Percentiles rank a stretch among this genome's conserved stretches.
These are phyloP conservation scores for Heliconius hermathena DNA, from an alignment of 1,140 invertebrate genomes.

Conservation along the genomic window DNA sequence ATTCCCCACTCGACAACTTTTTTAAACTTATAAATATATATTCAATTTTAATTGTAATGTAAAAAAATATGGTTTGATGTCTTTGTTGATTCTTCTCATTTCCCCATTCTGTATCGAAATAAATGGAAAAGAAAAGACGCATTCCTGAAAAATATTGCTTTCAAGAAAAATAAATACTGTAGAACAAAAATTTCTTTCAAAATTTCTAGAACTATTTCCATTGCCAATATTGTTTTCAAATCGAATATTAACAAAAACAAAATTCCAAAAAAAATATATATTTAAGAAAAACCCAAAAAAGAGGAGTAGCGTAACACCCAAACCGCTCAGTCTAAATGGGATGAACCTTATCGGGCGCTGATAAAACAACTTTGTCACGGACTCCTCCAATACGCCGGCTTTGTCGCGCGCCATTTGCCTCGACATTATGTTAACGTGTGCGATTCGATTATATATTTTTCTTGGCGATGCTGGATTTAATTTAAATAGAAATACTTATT, in stretches of 20 bases:
- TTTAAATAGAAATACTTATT: conserved; percentile 9
- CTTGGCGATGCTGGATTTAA: background rate
- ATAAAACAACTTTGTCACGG: conserved; percentile 72
- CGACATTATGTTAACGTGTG: conserved; percentile 68
- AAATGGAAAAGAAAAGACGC: too few species aligned
- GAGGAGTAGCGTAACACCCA: conserved; percentile 14
- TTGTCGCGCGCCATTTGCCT: conserved; percentile 60
- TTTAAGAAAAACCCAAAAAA: too few species aligned
- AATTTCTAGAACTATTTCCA: too few species aligned
- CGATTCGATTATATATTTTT: conserved; percentile 57
- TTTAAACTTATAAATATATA: too few species aligned
- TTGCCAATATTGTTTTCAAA: too few species aligned
- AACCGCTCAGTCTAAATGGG: conserved; percentile 44
- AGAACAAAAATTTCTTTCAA: too few species aligned
- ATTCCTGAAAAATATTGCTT: too few species aligned
- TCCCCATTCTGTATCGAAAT: too few species aligned
- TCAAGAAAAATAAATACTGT: too few species aligned
- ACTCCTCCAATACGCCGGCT: conserved; percentile 63
- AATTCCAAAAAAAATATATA: background rate
- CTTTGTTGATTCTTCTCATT: too few species aligned
- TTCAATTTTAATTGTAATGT: too few species aligned
- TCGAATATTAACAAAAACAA: background rate
- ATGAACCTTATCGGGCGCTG: conserved; percentile 62
- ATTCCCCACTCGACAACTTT: conserved; percentile 19
- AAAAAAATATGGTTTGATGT: too few species aligned